Evolutionary conservation across 1,140 invertebrate species (phyloP).

Genomic region (Stegodyphus mimosarum): DNA sequence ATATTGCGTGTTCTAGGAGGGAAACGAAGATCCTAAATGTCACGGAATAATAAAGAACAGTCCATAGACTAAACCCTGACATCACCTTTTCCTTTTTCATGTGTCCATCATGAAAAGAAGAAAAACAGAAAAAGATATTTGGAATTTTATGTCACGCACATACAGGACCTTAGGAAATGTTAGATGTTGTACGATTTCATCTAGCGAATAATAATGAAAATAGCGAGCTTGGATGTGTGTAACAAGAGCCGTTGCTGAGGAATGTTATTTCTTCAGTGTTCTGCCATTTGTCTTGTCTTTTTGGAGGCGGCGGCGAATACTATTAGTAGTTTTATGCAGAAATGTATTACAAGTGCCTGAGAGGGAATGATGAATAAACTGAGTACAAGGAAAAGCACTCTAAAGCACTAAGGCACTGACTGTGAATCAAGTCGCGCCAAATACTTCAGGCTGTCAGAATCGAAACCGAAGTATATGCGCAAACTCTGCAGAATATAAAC

Average conservation of each 20-base stretch:
- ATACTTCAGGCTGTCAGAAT: neutral
- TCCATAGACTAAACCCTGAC: conserved; percentile 43
- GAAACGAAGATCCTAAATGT: conserved; percentile 35
- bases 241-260: too few relatives aligned
- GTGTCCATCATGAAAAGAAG: conserved; percentile 19
- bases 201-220: conserved; percentile 55
- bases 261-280: neutral
- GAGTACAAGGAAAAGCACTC: conserved; percentile 58
- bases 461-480: conserved; percentile 13
- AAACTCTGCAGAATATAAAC: too few relatives aligned
- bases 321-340: conserved; percentile 39
- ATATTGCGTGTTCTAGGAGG: conserved; percentile 46
- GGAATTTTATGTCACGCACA: conserved; percentile 29
- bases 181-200: conserved; percentile 46
- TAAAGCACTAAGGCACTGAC: conserved; percentile 28
- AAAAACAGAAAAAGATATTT: conserved; percentile 30
- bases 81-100: conserved; percentile 20
- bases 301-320: conserved; percentile 15
- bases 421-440: conserved; percentile 28
- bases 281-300: conserved; percentile 45
- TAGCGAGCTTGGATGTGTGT: neutral
- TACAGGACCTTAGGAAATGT: conserved; percentile 22
- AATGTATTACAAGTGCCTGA: conserved; percentile 30
- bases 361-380: conserved; percentile 48
- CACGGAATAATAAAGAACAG: conserved; percentile 37